Evolutionary conservation across 2,888 invertebrate species (phyloP), one percentile per base, ranked within the genome.

Genomic region (Mythimna lalbum): DNA sequence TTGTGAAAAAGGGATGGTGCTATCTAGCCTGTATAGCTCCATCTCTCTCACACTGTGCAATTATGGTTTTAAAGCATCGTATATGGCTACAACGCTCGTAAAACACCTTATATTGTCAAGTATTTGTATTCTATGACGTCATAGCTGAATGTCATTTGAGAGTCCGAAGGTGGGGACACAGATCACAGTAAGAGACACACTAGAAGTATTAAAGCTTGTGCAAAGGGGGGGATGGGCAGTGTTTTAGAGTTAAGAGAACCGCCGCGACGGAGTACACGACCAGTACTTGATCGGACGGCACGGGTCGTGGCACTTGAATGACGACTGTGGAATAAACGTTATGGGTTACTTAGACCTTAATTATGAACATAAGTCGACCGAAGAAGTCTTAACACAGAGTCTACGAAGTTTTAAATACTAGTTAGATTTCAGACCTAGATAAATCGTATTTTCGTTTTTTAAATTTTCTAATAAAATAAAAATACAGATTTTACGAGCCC

Each of bases 231-330:
- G 70, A 67, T 63, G 70, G 79, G 68, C 60, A 70, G 77, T 59
- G 55, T 27, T 75, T 39, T 68, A 71, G 47, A 72, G 50, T 90
- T 92, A 91, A 86, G 89, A 93, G 88, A 92, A 94, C 70, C 93
- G 92, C 73, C 94, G 88, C 23, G 93, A 87, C 19, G 93, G 92
- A 23, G 90, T 84, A 90, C 94, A 81, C 55, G 89, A 90, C 94
- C 94, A 94, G 83, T 92, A 93, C 81, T 92, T 93, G 91, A 88
- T 90, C 47, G 92, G 89, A 72, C 91, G 92, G 39, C 90, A 85
- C 56, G 89, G 79, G 80, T 94, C 93, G 85, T 92, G 81, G 85
- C 89, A 90, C 83, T 91, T 90, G 89, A 86, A 91, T 33, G 90
- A 87, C 63, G 89, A 91, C 94, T 94, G 93, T 74, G 87, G 84